phyloP scores from a whole-genome alignment of 2,888 invertebrate species.

The Cheilosia pagana region DNA sequence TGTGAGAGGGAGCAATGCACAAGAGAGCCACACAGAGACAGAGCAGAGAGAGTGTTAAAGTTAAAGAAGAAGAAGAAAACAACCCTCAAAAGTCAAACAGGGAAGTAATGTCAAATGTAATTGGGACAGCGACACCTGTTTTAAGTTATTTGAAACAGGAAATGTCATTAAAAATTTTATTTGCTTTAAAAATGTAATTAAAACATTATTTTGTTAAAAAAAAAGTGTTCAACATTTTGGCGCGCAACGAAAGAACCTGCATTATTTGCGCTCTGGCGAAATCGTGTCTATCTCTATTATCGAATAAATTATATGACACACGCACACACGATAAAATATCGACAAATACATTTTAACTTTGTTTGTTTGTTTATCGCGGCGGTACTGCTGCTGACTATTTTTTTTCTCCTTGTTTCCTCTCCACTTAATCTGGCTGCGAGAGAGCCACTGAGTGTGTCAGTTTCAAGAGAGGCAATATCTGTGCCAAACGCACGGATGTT shows the following conservation, averaged over 20 bases:
- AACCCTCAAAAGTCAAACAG: constrained; percentile 67
- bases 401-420: constrained; percentile 10
- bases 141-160: constrained; percentile 32
- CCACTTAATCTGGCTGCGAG: constrained; percentile 37
- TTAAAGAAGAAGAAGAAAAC: constrained; percentile 43
- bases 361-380: constrained; percentile 60
- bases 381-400: background rate
- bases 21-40: background rate
- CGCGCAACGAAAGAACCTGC: background rate
- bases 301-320: constrained; percentile 35
- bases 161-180: constrained; percentile 28
- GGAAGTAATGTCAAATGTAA: constrained; percentile 68
- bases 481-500: constrained; percentile 59
- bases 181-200: background rate
- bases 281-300: constrained; percentile 27
- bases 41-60: constrained; percentile 18
- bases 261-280: constrained; percentile 12
- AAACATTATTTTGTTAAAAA: background rate
- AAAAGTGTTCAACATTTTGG: background rate
- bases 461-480: constrained; percentile 58
- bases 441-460: constrained; percentile 37
- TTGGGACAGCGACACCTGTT: constrained; percentile 71
- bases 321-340: constrained; percentile 37
- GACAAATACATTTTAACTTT: constrained; percentile 57
- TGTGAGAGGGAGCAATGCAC: constrained; percentile 8